Base-by-base conservation (phyloP, 2,888 invertebrate species). In the Eupithecia abbreviata region DNA sequence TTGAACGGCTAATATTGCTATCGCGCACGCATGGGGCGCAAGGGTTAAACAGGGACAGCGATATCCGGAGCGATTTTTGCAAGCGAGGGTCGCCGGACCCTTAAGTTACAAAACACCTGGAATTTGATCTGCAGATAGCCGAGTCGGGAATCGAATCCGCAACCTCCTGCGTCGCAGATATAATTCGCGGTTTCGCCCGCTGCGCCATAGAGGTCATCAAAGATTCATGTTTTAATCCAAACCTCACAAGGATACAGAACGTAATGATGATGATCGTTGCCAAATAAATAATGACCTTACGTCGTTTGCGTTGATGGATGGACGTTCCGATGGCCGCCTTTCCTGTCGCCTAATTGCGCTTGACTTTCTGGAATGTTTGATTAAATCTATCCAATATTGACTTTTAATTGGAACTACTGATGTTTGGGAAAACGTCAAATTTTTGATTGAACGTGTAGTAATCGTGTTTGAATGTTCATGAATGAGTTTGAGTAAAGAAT, bases 241-340 rank as follows among this genome's bases (percentile, higher is more conserved):
- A 78, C 77, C 83, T 82, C 80, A 80, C 80, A 82, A 86, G 83
- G 82, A 86, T 82, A 81, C 83, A 79, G 81, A 78, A 76, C 75
- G 79, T 87, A 90, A 90, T 91, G 88, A 91, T 90, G 88, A 92
- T 91, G 90, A 91, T 90, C 85, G 87, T 89, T 90, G 90, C 90
- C 89, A 93, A 93, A 93, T 92, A 92, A 92, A 90, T 91, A 90
- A 92, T 90, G 90, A 86, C 85, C 85, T 67, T 73, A 76, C 82
- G 89, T 90, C 90, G 91, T 91, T 92, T 87, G 87, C 87, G 82
- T 83, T 92, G 93, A 93, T 91, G 90, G 90, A 93, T 92, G 90
- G 82, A 84, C 83, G 81, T 81, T 84, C 83, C 81, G 85, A 85
- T 84, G 83, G 76, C 80, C 70, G 74, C 77, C 80, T 81, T 80